These are phyloP conservation scores for Pogoniulus pusillus DNA, from an alignment of 2,797 vertebrate species.

Conservation along the genomic window DNA sequence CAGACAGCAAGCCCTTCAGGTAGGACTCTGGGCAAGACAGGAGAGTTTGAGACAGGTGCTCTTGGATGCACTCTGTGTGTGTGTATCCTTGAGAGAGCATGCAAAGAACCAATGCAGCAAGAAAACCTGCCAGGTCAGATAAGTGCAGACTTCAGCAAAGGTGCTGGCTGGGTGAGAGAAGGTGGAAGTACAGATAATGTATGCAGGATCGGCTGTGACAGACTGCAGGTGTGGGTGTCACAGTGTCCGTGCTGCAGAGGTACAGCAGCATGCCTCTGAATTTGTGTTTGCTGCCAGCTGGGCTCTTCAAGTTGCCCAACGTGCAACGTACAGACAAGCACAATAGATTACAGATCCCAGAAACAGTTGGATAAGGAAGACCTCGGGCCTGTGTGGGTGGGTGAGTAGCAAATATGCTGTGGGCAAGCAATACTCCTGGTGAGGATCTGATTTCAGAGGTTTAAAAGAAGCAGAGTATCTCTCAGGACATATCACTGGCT, in stretches of 20 bases:
- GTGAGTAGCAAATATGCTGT: background rate
- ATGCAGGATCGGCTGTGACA: background rate
- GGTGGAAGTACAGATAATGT: background rate
- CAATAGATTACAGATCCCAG: background rate
- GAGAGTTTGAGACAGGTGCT: background rate
- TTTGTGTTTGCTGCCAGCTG: background rate
- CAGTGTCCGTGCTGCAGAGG: background rate
- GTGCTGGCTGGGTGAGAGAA: background rate
- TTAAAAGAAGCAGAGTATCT: background rate
- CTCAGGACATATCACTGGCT: background rate
- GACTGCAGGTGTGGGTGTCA: background rate
- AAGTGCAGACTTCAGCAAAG: constrained; percentile 11
- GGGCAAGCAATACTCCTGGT: background rate
- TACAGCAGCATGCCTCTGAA: background rate
- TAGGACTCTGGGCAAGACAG: constrained; percentile 54
- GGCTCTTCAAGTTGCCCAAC: background rate
- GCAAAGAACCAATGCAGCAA: background rate
- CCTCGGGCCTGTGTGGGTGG: background rate
- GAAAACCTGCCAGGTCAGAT: constrained; percentile 52
- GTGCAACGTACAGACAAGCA: background rate
- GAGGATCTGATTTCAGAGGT: background rate
- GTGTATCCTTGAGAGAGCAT: background rate
- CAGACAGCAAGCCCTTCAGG: constrained; percentile 99
- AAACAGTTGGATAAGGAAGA: background rate
- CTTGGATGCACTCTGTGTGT: accelerated